Percentiles rank a stretch among this genome's conserved stretches.
Conservation (phyloP, 2,888 invertebrate species). For the Neoascia interrupta region DNA sequence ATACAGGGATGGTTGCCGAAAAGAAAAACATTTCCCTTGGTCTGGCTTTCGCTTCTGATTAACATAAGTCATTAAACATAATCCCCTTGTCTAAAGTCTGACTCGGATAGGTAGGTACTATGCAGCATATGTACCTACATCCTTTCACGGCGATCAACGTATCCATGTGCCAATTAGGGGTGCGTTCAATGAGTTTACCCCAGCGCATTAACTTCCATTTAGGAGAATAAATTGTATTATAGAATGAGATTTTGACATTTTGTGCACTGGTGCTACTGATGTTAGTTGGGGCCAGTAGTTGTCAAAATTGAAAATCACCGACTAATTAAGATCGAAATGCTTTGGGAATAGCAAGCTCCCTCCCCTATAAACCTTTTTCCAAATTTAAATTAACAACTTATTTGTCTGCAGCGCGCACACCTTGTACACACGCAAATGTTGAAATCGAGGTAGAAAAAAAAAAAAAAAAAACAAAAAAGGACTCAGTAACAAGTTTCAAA, state of each 20-base stretch:
- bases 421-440: too few species aligned
- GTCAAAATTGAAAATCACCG: too few species aligned
- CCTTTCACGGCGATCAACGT: constrained; percentile 32
- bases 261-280: neutral
- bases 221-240: constrained; percentile 16
- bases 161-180: constrained; percentile 44
- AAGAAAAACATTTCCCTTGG: constrained; percentile 19
- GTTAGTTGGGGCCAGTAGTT: too few species aligned
- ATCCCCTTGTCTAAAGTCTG: neutral
- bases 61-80: constrained; percentile 49
- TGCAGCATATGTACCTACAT: too few species aligned
- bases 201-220: constrained; percentile 16
- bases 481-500: constrained; percentile 40
- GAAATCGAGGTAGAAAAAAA: too few species aligned
- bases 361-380: too few species aligned
- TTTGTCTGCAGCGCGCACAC: neutral
- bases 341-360: too few species aligned
- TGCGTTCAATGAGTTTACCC: constrained; percentile 17
- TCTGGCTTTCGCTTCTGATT: constrained; percentile 23
- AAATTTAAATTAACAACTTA: constrained; percentile 3
- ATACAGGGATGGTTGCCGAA: neutral
- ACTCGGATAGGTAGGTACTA: too few species aligned
- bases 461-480: neutral
- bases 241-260: constrained; percentile 12
- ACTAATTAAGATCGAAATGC: too few species aligned